Evolutionary conservation across 2,113 vertebrate species (phyloP), one percentile per base, ranked within the genome.

Genomic region (Pungitius pungitius): DNA sequence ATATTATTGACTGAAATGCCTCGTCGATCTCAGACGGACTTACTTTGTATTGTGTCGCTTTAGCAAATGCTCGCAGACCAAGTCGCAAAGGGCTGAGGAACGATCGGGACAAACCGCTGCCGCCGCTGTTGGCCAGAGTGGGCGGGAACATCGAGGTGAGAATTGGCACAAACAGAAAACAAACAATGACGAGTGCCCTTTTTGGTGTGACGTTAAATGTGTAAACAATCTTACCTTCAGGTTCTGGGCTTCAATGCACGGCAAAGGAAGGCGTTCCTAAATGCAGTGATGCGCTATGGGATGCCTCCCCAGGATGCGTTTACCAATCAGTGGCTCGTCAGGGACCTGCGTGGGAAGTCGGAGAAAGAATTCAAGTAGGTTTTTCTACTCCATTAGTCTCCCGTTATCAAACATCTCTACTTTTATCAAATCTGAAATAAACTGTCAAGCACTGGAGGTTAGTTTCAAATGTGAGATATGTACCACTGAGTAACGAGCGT

Each of bases 301-400:
- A 99, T 99, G 98, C 98, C 98, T 17, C 98, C 98, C 30, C 97
- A 99, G 92, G 98, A 99, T 88, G 97, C 97, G 49, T 99, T 99
- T 75, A 99, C 97, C 80, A 98, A 97, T 57, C 97, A 99, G 85
- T 99, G 98, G 98, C 95, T 99, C 61, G 98, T 99, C 80, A 91
- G 98, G 54, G 97, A 99, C 87, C 94, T 99, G 27, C 94, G 97
- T 75, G 97, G 98, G 83, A 99, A 99, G 59, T 98, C 96, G 5
- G 98, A 99, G 89, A 99, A 99, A 73, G 98, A 99, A 85, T 99
- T 99, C 88, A 99, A 98, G 98, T 99, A 24, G 6, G 2, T n/a
- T 55, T 39, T 30, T 61, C 3, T 12, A 2, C n/a, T 57, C 63
- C 15, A 49, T 35, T 5, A 15, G 14, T 8, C 33, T 3, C 1